Base-by-base conservation (phyloP, 2,113 vertebrate genomes). In the Eolophus roseicapilla region DNA sequence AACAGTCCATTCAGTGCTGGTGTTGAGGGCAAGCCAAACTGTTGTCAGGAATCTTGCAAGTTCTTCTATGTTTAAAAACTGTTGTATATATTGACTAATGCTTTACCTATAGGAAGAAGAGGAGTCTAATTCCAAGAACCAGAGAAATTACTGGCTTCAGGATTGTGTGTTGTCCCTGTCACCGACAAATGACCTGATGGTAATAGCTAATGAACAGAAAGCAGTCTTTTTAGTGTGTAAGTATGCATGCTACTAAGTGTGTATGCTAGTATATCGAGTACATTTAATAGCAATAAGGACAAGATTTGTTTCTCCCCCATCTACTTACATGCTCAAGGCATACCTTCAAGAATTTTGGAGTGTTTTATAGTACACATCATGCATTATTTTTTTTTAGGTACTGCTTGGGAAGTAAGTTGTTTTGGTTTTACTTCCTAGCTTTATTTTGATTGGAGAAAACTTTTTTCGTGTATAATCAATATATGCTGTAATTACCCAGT, bases 141-240 rank as follows among this genome's bases (percentile, higher is more conserved):
- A 98, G 41, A 97, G 96, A 59, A 95, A 85, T 83, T 98, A 98
- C 64, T 99, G 99, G 99, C 98, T 99, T 92, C 99, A 99, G 83
- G 98, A 99, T 44, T 99, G 99, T 81, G 98, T 99, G 12, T 96
- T 99, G 87, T 99, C 99, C 41, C 95, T 99, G 82, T 99, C 99
- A 6, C 99, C 99, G 86, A 99, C 99, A 91, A 99, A 98, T 52
- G 99, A 99, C 94, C 98, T 99, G 79, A 98, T 99, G 95, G 99
- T 99, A 15, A 99, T 99, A 93, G 99, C 99, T 55, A 98, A 97
- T 44, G 98, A 99, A 24, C 99, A 99, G 79, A 99, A 98, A 96
- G 99, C 99, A 2, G 99, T 98, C 13, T 99, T 99, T 95, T 97
- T 99, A 94, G 98, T 99, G 95, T 98, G 99, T 99, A 92, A 97